Conservation (phyloP, 2,888 invertebrate genomes). For the Caenorhabditis japonica region DNA sequence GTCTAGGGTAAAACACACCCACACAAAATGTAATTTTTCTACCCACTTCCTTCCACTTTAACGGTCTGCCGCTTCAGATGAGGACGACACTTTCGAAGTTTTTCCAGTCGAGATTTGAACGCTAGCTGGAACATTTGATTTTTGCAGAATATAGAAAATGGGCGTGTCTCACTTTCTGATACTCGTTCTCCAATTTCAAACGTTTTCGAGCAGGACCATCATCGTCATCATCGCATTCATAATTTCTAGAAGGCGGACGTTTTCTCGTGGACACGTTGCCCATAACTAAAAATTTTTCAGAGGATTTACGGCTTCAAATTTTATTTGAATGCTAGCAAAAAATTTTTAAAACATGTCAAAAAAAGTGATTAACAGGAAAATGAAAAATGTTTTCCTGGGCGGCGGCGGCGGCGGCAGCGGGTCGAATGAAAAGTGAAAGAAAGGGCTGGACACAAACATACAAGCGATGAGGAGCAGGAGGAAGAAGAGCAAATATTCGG, state of each 20-base stretch:
- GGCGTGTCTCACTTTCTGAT: conserved; percentile 44
- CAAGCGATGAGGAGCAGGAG: conserved; percentile 33
- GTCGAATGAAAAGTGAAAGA: conserved; percentile 13
- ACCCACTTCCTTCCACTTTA: conserved; percentile 38
- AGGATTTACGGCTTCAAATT: too few species aligned
- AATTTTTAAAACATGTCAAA: too few species aligned
- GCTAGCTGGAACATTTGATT: conserved; percentile 27
- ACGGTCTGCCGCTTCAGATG: conserved; percentile 36
- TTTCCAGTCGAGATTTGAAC: conserved; percentile 46
- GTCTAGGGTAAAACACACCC: too few species aligned
- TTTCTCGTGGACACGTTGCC: conserved; percentile 51
- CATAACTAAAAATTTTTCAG: conserved; percentile 34
- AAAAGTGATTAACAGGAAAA: conserved; percentile 35
- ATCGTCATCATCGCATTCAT: conserved; percentile 26
- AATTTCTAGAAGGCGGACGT: conserved; percentile 22
- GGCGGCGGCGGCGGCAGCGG: conserved; percentile 22
- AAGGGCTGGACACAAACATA: conserved; percentile 23
- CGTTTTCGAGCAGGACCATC: conserved; percentile 33
- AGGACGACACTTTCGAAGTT: conserved; percentile 42
- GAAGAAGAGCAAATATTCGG: conserved; percentile 10
- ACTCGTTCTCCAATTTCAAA: conserved; percentile 34
- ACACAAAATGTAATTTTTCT: too few species aligned
- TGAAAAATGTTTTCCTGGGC: conserved; percentile 5
- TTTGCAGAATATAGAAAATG: background rate
- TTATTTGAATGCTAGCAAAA: too few species aligned